Evolutionary conservation across 2,797 vertebrate species (phyloP).

Genomic region (Sebastes iracundus): DNA sequence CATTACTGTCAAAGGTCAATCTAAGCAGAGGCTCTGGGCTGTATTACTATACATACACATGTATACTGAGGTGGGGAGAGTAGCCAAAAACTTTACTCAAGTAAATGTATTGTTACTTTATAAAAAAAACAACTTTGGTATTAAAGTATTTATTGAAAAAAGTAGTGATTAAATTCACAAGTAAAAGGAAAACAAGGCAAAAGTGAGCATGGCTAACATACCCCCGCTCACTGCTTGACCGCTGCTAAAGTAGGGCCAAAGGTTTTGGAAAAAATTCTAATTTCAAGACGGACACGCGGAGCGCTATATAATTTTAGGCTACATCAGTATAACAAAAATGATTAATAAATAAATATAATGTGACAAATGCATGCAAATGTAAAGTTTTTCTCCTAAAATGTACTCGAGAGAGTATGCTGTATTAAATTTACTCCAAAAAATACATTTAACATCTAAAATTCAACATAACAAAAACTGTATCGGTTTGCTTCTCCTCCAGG

Average conservation of each 20-base stretch:
- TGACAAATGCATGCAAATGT: not conserved
- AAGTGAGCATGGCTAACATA: too few relatives aligned
- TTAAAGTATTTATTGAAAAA: not conserved
- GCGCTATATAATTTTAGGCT: too few relatives aligned
- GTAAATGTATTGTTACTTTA: not conserved
- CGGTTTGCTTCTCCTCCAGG: not conserved
- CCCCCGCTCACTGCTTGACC: too few relatives aligned
- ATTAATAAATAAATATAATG: not conserved
- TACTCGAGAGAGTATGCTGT: not conserved
- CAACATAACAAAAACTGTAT: not conserved
- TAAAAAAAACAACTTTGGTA: not conserved
- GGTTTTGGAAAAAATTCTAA: too few relatives aligned
- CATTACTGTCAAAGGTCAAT: not conserved
- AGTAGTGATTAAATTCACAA: not conserved
- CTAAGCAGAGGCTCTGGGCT: not conserved
- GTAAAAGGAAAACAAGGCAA: not conserved
- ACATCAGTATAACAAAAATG: rapidly evolving
- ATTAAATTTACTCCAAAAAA: not conserved
- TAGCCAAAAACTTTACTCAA: not conserved
- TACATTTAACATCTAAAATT: not conserved
- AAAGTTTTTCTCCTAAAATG: not conserved
- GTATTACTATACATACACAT: not conserved
- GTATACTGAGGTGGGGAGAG: not conserved
- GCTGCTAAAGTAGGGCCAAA: too few relatives aligned
- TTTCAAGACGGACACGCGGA: too few relatives aligned